Conservation (phyloP, 2,113 vertebrate species). For the Eurypyga helias region DNA sequence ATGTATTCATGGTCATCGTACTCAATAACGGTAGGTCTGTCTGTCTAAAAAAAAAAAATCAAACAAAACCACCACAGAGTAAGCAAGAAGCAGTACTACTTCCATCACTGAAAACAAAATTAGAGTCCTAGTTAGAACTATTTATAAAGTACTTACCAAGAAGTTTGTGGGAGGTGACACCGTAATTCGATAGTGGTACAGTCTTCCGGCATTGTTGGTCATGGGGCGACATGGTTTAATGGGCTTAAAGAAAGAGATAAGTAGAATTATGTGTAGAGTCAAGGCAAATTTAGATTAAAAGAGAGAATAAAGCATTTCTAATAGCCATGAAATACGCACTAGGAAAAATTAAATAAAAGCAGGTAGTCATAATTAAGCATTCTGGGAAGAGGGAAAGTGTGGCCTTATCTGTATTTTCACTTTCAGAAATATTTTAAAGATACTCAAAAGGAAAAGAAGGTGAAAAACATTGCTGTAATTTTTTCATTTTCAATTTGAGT, state of each 20-base stretch:
- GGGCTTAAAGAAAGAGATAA: conserved; percentile 73
- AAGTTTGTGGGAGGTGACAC: conserved; percentile 99
- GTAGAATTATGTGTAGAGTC: conserved; percentile 23
- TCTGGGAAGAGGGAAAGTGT: not conserved
- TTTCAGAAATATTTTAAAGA: not conserved
- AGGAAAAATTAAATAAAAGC: conserved; percentile 45
- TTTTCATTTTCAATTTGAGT: not conserved
- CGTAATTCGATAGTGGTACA: conserved; percentile 96
- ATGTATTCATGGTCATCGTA: conserved; percentile 99
- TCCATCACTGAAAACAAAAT: not conserved
- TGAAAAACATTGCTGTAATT: not conserved
- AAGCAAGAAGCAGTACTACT: not conserved
- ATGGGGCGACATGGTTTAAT: conserved; percentile 91
- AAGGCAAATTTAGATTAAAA: conserved; percentile 51
- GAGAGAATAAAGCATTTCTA: conserved; percentile 42
- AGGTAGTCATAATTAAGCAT: conserved; percentile 8
- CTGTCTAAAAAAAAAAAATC: conserved; percentile 82
- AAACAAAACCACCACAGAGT: not conserved
- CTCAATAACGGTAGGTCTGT: conserved; percentile 95
- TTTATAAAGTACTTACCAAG: conserved; percentile 82
- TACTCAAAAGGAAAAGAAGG: not conserved
- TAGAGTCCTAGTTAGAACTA: not conserved
- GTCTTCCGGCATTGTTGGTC: conserved; percentile 95
- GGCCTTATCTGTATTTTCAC: not conserved
- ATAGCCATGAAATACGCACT: conserved; percentile 10